Base-by-base conservation (phyloP, 1,140 invertebrate species). In the Ceratitis capitata region DNA sequence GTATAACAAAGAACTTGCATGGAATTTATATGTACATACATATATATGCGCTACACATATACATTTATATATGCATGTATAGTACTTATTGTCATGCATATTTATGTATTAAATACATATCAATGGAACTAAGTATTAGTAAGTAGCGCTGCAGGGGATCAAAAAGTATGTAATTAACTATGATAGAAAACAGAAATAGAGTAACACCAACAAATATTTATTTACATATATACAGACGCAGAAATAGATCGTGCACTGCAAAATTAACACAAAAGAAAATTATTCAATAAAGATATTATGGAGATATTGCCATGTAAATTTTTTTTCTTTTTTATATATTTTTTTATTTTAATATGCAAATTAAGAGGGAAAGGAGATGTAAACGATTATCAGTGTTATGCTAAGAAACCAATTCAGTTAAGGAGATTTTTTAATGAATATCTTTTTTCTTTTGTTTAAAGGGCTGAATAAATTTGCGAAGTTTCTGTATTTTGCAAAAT, bases 1-100 rank as follows among this genome's bases (percentile, higher is more conserved):
- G 23, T 78, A 78, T 78, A 78, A 26, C 69, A 78, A 78, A 45
- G 39, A 45, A 78, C 69, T 45, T 78, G 69, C 45, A 78, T 45
- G 39, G 9, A 78, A 23, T 39, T 19, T 78, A 16, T 26, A 78
- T 9, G 45, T 6, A 78, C 39, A 78, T 45, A 23, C 2, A 23
- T 78, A 19, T 6, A 45, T 78, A n/a, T n/a, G n/a, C n/a, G n/a
- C n/a, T n/a, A n/a, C n/a, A n/a, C n/a, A 78, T 47, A 3, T 26
- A 78, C 3, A 39, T 7, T 19, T 69, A 53, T 53, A 26, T 61
- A 61, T 61, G 56, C 12, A 61, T 61, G 56, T 61, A 26, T 61
- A 29, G 2, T 23, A 61, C 5, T 26, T 61, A 29, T n/a, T n/a
- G n/a, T 64, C 10, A 45, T 78, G 45, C 14, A 64, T 26, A 61